These are phyloP conservation scores for Drosophila borealis DNA, from an alignment of 2,888 invertebrate species.

Conservation along the genomic window DNA sequence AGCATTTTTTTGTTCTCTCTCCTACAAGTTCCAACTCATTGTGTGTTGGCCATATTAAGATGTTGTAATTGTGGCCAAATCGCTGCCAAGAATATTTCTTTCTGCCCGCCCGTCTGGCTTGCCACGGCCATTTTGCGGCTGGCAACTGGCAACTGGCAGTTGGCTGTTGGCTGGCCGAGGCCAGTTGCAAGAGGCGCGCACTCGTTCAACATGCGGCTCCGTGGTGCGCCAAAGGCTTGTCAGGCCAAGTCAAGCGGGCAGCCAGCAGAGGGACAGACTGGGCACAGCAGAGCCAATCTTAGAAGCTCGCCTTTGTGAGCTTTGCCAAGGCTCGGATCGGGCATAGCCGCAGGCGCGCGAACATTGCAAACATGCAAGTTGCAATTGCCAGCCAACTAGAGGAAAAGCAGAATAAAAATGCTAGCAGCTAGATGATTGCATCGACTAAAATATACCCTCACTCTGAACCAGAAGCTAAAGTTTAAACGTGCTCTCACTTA, in stretches of 20 bases:
- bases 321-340: constrained; percentile 56
- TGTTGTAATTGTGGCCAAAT: constrained; percentile 74
- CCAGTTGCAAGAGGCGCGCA: constrained; percentile 11
- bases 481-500: no score
- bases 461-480: not conserved
- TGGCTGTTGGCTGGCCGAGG: constrained; percentile 10
- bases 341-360: constrained; percentile 31
- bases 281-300: constrained; percentile 58
- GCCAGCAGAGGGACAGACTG: constrained; percentile 13
- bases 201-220: constrained; percentile 62
- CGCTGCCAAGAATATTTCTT: constrained; percentile 66
- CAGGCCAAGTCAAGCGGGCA: constrained; percentile 59
- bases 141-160: constrained; percentile 4
- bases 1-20: constrained; percentile 3
- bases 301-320: constrained; percentile 53
- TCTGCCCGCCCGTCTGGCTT: constrained; percentile 17
- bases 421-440: not conserved
- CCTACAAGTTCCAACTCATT: constrained; percentile 4
- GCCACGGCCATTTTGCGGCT: constrained; percentile 20
- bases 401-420: constrained; percentile 5
- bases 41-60: constrained; percentile 57
- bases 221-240: constrained; percentile 73
- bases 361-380: constrained; percentile 35
- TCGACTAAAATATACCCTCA: constrained; percentile 17
- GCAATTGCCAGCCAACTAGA: constrained; percentile 27